Percentiles rank a stretch among this genome's conserved stretches.
phyloP scores from a whole-genome alignment of 1,140 invertebrate genomes.

The Tetragnatha versicolor region DNA sequence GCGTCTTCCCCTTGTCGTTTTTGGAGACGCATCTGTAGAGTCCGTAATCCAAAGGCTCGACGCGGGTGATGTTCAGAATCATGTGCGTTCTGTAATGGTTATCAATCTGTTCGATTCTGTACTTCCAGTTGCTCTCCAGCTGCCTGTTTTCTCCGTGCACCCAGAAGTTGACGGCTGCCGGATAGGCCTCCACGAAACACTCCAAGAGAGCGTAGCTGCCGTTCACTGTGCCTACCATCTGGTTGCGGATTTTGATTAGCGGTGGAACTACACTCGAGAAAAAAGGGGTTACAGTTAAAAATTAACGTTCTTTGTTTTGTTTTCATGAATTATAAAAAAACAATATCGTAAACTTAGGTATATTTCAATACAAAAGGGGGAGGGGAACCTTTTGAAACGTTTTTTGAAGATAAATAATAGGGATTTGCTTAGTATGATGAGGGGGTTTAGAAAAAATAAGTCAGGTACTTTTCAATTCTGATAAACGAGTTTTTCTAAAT shows the following conservation, averaged over 20 bases:
- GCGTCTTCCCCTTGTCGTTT: conserved; percentile 79
- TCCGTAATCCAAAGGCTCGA: conserved; percentile 73
- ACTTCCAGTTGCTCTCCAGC: conserved; percentile 68
- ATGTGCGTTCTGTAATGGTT: conserved; percentile 65
- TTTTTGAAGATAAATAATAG: too few relatives aligned
- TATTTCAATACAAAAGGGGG: too few relatives aligned
- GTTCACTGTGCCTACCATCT: conserved; percentile 75
- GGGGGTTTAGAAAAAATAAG: too few relatives aligned
- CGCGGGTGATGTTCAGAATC: conserved; percentile 76
- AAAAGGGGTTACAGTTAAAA: too few relatives aligned
- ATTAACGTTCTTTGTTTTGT: too few relatives aligned
- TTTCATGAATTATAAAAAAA: too few relatives aligned
- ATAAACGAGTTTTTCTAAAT: too few relatives aligned
- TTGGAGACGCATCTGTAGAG: conserved; percentile 83
- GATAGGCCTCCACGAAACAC: conserved; percentile 88
- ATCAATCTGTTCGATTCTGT: conserved; percentile 52
- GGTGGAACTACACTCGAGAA: conserved; percentile 83
- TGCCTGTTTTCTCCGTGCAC: conserved; percentile 78
- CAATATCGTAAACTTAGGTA: too few relatives aligned
- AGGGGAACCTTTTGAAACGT: too few relatives aligned
- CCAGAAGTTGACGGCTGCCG: conserved; percentile 86
- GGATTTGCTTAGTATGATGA: too few relatives aligned
- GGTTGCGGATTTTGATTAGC: conserved; percentile 76
- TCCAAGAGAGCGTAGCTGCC: conserved; percentile 76
- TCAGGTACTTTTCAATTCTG: too few relatives aligned